Conservation (phyloP, 2,113 vertebrate genomes). For the Triplophysa tibetana region DNA sequence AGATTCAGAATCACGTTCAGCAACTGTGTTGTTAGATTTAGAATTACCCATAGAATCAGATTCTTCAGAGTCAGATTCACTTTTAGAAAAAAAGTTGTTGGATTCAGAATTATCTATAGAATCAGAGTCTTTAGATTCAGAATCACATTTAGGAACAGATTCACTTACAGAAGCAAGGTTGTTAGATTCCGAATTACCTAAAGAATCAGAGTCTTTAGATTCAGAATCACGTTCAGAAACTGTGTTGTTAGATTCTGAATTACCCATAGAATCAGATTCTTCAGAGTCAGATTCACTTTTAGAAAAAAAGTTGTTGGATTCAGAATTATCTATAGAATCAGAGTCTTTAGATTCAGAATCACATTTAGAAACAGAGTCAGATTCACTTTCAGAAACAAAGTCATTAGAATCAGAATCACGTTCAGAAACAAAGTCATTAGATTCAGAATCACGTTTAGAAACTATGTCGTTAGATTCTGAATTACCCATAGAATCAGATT, state of each 20-base stretch:
- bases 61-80: rapidly evolving
- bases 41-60: rapidly evolving
- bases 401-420: too few relatives aligned
- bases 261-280: rapidly evolving
- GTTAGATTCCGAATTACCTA: rapidly evolving
- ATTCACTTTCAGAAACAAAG: too few relatives aligned
- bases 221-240: rapidly evolving
- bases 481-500: rapidly evolving
- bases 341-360: neutral
- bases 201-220: neutral
- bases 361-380: too few relatives aligned
- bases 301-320: neutral
- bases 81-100: rapidly evolving
- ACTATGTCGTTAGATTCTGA: neutral
- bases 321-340: rapidly evolving
- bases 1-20: neutral
- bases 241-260: neutral
- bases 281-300: neutral
- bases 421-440: rapidly evolving
- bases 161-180: too few relatives aligned
- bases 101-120: rapidly evolving
- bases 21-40: neutral
- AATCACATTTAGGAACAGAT: neutral
- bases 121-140: neutral
- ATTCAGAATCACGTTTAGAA: rapidly evolving